These are phyloP conservation scores for Chrysoperla carnea DNA, from an alignment of 1,140 invertebrate genomes.

Conservation along the genomic window DNA sequence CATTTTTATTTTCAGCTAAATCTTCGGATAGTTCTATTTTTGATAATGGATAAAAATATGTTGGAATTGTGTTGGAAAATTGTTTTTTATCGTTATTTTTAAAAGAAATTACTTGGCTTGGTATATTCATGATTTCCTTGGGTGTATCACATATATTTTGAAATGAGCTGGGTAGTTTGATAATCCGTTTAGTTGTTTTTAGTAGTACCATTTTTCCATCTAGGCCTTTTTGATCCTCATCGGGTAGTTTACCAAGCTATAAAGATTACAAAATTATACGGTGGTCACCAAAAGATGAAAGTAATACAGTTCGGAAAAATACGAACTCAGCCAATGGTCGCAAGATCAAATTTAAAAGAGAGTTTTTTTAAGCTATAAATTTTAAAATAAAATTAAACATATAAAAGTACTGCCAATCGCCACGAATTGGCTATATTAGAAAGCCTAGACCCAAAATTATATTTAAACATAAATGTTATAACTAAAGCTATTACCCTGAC, in stretches of 20 bases:
- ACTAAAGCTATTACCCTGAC: too few species aligned
- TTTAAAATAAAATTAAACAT: too few species aligned
- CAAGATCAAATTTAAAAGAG: too few species aligned
- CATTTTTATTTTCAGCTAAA: neutral
- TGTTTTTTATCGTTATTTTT: conserved; percentile 3
- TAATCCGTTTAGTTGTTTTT: conserved; percentile 27
- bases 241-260: conserved; percentile 19
- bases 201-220: conserved; percentile 27
- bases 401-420: too few species aligned
- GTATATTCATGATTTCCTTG: neutral
- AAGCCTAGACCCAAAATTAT: too few species aligned
- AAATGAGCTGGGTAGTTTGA: conserved; percentile 23
- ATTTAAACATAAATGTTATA: too few species aligned
- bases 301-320: too few species aligned
- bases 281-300: too few species aligned
- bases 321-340: too few species aligned
- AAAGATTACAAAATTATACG: neutral
- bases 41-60: conserved; percentile 1
- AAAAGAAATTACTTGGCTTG: neutral
- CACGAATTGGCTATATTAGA: too few species aligned
- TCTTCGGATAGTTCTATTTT: neutral
- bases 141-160: neutral
- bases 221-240: conserved; percentile 17
- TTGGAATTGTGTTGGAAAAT: neutral
- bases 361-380: too few species aligned